Evolutionary conservation across 2,113 vertebrate genomes (phyloP).

Genomic region (Salvelinus fontinalis): DNA sequence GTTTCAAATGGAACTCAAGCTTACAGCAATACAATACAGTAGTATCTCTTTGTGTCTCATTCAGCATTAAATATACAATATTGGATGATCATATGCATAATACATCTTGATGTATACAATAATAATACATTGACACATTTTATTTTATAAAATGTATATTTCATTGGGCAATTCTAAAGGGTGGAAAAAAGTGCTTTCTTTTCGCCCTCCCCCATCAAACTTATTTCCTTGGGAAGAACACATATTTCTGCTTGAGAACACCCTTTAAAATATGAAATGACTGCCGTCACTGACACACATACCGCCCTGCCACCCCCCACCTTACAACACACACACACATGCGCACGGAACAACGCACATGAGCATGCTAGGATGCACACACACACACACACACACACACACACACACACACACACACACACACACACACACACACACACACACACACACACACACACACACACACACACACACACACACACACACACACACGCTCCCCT

Average conservation of each 20-base stretch:
- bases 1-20: too few relatives aligned
- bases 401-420: neutral
- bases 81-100: slow-evolving; percentile 1
- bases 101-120: too few relatives aligned
- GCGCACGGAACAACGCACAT: neutral
- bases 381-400: slow-evolving; percentile 1
- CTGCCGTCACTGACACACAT: slow-evolving; percentile 72
- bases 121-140: neutral
- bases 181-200: slow-evolving; percentile 20
- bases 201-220: slow-evolving; percentile 24
- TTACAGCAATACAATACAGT: too few relatives aligned
- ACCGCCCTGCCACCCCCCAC: slow-evolving; percentile 44
- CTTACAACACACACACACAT: slow-evolving; percentile 15
- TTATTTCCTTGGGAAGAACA: slow-evolving; percentile 76
- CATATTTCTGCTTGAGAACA: slow-evolving; percentile 83
- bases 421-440: neutral
- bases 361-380: slow-evolving; percentile 1
- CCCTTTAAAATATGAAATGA: slow-evolving; percentile 81
- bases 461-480: neutral
- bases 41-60: too few relatives aligned
- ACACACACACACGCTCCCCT: slow-evolving; percentile 64
- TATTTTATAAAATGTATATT: neutral
- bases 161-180: too few relatives aligned
- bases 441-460: too few relatives aligned
- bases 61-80: neutral